Evolutionary conservation across 2,888 invertebrate genomes (phyloP), one percentile per base, ranked within the genome.

Genomic region (Ashinkailepas kermadecensis): DNA sequence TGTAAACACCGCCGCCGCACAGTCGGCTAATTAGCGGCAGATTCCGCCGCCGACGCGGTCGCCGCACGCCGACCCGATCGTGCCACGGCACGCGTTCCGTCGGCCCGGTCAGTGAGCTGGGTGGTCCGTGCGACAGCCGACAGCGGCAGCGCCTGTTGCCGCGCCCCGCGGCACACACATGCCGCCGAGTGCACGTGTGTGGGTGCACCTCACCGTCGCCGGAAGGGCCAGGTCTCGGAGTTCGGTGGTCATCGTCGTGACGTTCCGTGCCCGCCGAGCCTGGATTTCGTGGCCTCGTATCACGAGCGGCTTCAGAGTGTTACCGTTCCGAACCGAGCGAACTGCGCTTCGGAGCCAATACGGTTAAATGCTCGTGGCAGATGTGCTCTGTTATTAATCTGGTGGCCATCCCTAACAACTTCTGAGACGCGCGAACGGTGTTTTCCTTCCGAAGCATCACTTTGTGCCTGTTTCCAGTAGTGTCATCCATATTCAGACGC

Each of bases 381-480:
- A 39, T 4, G 39, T 4, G 1, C 39, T 54, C 74, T 9, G 74
- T 56, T 74, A 54, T 56, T 56, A 74, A 74, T 21, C 74, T 56
- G 13, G 12, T 21, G 15, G 21, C 56, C 74, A 56, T 74, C 74
- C 74, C 54, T 74, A 74, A 74, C 74, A 15, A 13, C 74, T 12
- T 12, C 23, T 21, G 54, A 74, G 74, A 21, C 21, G 21, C 21
- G 18, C 21, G 56, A 56, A 56, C 7, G 56, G 56, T 74, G 74
- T 74, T 74, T 74, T 74, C 74, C 74, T 21, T 15, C 7, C 2
- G 18, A 9, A 74, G 56, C 74, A 74, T 74, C 74, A 56, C 74
- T 74, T 56, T 15, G 18, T 9, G 74, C 56, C 21, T 56, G 74
- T 74, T 74, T 74, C 74, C 74, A 74, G 74, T 74, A 74, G 74